Percentiles rank a stretch among this genome's conserved stretches.
Evolutionary conservation across 1,140 invertebrate species (phyloP).

Genomic region (Notospermus geniculatus): DNA sequence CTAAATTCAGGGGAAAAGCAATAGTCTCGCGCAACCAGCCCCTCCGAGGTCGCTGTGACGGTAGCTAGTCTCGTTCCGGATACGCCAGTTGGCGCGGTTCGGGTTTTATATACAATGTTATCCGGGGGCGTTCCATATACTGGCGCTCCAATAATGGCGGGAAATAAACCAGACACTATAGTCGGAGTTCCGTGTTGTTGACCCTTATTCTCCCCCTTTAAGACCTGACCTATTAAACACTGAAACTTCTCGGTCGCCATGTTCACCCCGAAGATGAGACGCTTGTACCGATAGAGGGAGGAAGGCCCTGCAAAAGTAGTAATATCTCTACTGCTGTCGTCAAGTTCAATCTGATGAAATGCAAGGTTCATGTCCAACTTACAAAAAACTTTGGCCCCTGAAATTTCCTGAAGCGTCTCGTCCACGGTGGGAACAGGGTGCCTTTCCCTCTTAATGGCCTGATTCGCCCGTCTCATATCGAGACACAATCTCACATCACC

Average conservation of each 20-base stretch:
- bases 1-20: no score
- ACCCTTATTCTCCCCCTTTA: no score
- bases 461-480: slow-evolving; percentile 16
- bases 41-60: no score
- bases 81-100: no score
- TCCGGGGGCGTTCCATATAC: no score
- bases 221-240: not conserved
- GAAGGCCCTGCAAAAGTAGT: not conserved
- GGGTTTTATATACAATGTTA: no score
- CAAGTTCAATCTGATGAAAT: slow-evolving; percentile 37
- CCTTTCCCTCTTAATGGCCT: slow-evolving; percentile 13
- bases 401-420: slow-evolving; percentile 18
- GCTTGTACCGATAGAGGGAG: not conserved
- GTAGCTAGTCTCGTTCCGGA: no score
- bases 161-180: no score
- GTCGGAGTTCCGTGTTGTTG: no score
- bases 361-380: slow-evolving; percentile 29
- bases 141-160: no score
- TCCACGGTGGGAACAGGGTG: slow-evolving; percentile 18
- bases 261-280: not conserved
- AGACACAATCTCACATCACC: slow-evolving; percentile 13
- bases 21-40: no score
- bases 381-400: slow-evolving; percentile 28
- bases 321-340: not conserved
- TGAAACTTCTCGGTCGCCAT: slow-evolving; percentile 1